phyloP scores from a whole-genome alignment of 2,888 invertebrate genomes.

The Eilema griseolum region DNA sequence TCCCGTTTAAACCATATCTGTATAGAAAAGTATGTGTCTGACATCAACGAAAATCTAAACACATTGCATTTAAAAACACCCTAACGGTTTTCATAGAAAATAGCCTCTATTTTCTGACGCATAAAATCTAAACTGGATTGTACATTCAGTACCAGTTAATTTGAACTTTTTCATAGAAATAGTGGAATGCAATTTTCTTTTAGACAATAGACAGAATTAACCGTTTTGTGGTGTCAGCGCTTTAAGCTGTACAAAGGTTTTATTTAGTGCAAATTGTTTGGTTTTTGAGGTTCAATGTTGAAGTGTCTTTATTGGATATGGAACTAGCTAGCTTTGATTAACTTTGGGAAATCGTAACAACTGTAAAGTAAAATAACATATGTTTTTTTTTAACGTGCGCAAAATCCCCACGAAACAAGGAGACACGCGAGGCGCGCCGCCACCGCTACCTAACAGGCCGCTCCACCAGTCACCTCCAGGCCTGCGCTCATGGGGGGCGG shows the following conservation, averaged over 20 bases:
- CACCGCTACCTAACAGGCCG: no score
- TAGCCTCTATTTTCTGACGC: constrained; percentile 27
- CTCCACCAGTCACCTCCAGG: no score
- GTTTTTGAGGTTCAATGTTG: constrained; percentile 31
- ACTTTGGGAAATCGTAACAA: constrained; percentile 15
- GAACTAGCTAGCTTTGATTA: constrained; percentile 4
- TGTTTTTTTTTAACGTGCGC: no score
- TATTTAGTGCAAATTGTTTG: constrained; percentile 49
- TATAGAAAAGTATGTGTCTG: constrained; percentile 27
- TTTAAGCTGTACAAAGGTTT: constrained; percentile 50
- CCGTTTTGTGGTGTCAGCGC: constrained; percentile 52
- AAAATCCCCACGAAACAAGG: no score
- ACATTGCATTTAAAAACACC: constrained; percentile 34
- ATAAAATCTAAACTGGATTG: constrained; percentile 46
- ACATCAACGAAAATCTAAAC: constrained; percentile 37
- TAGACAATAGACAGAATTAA: constrained; percentile 66
- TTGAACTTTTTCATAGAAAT: constrained; percentile 55
- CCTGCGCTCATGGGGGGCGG: no score
- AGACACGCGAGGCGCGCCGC: no score
- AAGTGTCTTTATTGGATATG: constrained; percentile 15
- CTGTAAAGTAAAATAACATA: constrained; percentile 16
- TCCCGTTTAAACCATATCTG: background rate
- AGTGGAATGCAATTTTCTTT: constrained; percentile 59
- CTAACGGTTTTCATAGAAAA: constrained; percentile 13
- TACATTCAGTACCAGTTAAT: constrained; percentile 24